These are phyloP conservation scores for Crematogaster levior DNA, from an alignment of 2,888 invertebrate genomes.

Conservation along the genomic window DNA sequence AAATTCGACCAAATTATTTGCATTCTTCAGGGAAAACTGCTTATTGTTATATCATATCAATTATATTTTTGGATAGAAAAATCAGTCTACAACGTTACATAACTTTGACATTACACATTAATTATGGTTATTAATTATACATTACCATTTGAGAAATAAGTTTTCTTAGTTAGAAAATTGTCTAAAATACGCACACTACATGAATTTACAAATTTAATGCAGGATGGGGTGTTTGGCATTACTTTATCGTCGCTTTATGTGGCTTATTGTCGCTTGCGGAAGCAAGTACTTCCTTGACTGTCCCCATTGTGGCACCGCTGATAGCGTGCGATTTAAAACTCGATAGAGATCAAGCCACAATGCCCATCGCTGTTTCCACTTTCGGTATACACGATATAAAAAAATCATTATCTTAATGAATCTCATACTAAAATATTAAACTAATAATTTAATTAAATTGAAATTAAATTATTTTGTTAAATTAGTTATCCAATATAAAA, in stretches of 20 bases:
- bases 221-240: constrained; percentile 79
- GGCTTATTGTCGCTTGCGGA: constrained; percentile 76
- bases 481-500: neutral
- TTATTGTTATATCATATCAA: neutral
- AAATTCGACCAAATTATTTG: neutral
- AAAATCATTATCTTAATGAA: neutral
- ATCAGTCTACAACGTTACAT: neutral
- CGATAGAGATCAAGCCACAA: constrained; percentile 59
- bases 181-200: neutral
- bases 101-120: neutral
- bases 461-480: neutral
- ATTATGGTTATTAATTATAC: neutral
- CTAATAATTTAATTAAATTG: neutral
- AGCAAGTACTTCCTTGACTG: constrained; percentile 72
- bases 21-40: neutral
- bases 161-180: neutral
- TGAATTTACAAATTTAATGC: constrained; percentile 14
- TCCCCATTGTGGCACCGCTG: constrained; percentile 72
- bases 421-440: neutral
- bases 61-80: neutral
- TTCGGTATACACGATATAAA: constrained; percentile 69
- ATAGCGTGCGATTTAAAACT: constrained; percentile 75
- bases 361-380: constrained; percentile 69
- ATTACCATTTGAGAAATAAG: neutral
- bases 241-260: constrained; percentile 73